Percentiles rank a stretch among this genome's conserved stretches.
These are phyloP conservation scores for Meloe dianella DNA, from an alignment of 2,888 invertebrate genomes.

Conservation along the genomic window DNA sequence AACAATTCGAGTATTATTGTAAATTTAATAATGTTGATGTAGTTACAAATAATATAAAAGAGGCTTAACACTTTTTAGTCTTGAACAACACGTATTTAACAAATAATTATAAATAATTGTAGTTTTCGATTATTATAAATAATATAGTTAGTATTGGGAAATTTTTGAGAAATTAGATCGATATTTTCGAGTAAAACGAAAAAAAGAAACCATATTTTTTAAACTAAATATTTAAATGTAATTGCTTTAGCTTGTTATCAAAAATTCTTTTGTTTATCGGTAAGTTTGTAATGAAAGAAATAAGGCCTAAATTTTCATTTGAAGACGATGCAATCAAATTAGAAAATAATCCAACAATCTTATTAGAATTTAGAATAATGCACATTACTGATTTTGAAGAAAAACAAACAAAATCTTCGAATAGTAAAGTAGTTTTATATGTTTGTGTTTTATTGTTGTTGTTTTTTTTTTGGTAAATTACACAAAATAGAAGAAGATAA, in stretches of 20 bases:
- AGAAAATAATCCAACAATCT: conserved; percentile 3
- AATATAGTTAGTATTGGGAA: conserved; percentile 40
- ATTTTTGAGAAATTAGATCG: conserved; percentile 37
- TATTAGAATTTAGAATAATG: not conserved
- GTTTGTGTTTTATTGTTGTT: conserved; percentile 30
- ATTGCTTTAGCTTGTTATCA: not conserved
- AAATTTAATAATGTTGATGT: conserved; percentile 50
- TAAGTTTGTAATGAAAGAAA: not conserved
- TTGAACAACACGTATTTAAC: conserved; percentile 37
- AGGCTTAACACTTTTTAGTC: conserved; percentile 43
- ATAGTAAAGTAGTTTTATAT: not conserved
- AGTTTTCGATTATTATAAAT: conserved; percentile 43
- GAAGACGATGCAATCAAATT: not conserved
- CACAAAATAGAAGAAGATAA: conserved; percentile 26
- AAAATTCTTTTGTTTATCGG: not conserved
- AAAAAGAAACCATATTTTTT: conserved; percentile 28
- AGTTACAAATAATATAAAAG: conserved; percentile 46
- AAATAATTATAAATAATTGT: conserved; percentile 31
- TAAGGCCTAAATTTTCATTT: conserved; percentile 6
- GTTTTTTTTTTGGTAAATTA: no score
- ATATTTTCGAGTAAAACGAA: conserved; percentile 37
- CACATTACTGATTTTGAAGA: no score
- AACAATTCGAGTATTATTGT: conserved; percentile 47
- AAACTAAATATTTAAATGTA: conserved; percentile 24
- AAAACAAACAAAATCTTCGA: no score